Evolutionary conservation across 30 jellyfish, hydroid and myxozoan genomes (phyloP).

Genomic region (Chironex yamaguchii): DNA sequence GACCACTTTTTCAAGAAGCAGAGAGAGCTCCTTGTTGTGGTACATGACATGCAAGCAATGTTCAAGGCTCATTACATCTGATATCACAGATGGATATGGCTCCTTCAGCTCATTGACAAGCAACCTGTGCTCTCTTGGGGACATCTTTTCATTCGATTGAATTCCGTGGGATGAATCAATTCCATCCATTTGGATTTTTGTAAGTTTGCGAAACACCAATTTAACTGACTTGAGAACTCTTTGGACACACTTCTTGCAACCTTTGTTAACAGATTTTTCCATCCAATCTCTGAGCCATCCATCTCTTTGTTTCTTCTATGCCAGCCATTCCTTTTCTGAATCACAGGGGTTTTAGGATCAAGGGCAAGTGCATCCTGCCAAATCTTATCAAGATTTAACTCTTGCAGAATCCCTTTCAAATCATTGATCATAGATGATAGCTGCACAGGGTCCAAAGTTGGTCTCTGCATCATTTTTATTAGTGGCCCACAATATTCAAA

Average conservation of each 20-base stretch:
- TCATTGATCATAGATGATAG: constrained; percentile 24
- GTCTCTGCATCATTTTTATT: constrained; percentile 23
- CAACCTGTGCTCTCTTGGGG: not conserved
- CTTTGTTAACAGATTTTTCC: not conserved
- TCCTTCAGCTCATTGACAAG: not conserved
- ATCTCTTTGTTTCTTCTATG: not conserved
- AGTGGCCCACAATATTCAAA: constrained; percentile 22
- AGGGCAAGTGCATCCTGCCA: constrained; percentile 5
- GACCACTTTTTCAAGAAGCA: not conserved
- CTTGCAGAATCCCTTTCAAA: not conserved
- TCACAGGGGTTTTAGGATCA: constrained; percentile 5
- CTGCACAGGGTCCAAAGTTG: constrained; percentile 20
- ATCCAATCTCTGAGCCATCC: not conserved
- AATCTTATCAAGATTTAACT: not conserved
- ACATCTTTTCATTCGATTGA: not conserved
- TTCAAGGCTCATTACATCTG: not conserved
- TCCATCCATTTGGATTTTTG: not conserved
- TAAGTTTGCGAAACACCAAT: constrained; percentile 3
- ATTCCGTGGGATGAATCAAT: not conserved
- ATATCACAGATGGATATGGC: constrained; percentile 25
- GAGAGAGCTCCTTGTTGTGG: not conserved
- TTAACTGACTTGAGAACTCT: not conserved
- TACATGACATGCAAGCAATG: not conserved
- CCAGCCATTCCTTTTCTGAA: constrained; percentile 23
- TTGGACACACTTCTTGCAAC: not conserved